These are phyloP conservation scores for Calvadosia cruxmelitensis DNA, from an alignment of 30 jellyfish, hydroid and myxozoan species.

Conservation along the genomic window DNA sequence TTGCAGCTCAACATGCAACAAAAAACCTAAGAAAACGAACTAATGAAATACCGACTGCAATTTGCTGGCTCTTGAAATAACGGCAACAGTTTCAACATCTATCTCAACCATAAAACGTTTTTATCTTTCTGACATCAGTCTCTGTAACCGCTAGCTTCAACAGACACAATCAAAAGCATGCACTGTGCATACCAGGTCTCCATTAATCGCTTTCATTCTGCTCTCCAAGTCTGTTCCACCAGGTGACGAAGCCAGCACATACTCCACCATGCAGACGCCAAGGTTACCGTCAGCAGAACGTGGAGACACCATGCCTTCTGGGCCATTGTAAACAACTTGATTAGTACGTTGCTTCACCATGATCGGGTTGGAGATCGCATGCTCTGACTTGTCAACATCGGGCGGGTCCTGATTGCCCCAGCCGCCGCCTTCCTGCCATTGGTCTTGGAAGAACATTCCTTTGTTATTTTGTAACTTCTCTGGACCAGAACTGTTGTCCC, in stretches of 20 bases:
- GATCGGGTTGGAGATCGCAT: conserved; percentile 93
- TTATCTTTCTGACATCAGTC: too few species aligned
- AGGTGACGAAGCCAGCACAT: conserved; percentile 95
- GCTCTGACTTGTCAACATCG: conserved; percentile 74
- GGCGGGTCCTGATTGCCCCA: conserved; percentile 60
- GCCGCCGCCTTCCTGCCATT: conserved; percentile 80
- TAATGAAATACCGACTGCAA: too few species aligned
- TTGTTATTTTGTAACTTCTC: conserved; percentile 2
- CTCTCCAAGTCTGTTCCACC: conserved; percentile 92
- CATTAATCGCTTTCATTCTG: conserved; percentile 69
- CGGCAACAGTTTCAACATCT: too few species aligned
- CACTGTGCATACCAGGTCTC: conserved; percentile 40
- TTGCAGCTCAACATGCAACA: too few species aligned
- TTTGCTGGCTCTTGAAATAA: too few species aligned
- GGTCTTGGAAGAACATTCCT: conserved; percentile 23
- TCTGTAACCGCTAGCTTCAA: too few species aligned
- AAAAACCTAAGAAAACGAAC: too few species aligned
- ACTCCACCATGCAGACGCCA: conserved; percentile 96
- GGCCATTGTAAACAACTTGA: conserved; percentile 41
- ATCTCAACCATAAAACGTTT: too few species aligned
- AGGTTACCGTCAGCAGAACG: conserved; percentile 92
- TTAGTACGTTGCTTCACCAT: conserved; percentile 66
- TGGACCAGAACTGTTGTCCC: conserved; percentile 48
- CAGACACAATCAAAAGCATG: too few species aligned
- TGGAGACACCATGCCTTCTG: conserved; percentile 67